phyloP scores from a whole-genome alignment of 2,113 vertebrate genomes.

The Tupaia chinensis region DNA sequence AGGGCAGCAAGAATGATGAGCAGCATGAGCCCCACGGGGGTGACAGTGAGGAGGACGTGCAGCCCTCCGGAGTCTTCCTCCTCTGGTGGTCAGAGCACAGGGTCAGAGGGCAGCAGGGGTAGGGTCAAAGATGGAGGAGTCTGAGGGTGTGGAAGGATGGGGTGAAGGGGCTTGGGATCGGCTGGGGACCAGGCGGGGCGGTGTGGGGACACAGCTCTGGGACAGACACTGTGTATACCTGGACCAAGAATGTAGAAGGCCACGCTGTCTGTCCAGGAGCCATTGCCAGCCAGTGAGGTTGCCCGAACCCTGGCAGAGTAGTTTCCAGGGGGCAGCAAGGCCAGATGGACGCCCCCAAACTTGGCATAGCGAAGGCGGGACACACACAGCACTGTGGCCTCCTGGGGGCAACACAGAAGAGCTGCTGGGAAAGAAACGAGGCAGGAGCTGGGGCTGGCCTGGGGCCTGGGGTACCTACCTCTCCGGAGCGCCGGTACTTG shows the following conservation, averaged over 20 bases:
- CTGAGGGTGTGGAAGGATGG: not conserved
- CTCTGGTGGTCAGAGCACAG: slow-evolving; percentile 61
- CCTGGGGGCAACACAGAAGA: slow-evolving; percentile 75
- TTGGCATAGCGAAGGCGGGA: slow-evolving; percentile 89
- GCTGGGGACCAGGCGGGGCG: not conserved
- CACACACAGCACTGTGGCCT: slow-evolving; percentile 88
- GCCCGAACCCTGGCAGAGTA: slow-evolving; percentile 89
- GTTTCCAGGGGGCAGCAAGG: slow-evolving; percentile 88
- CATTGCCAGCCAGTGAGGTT: slow-evolving; percentile 89
- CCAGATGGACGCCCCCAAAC: slow-evolving; percentile 86
- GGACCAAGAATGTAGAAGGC: slow-evolving; percentile 88
- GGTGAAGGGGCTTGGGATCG: not conserved
- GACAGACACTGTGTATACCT: slow-evolving; percentile 61
- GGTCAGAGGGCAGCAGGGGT: accelerated
- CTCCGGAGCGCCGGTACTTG: slow-evolving; percentile 88
- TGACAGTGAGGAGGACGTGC: slow-evolving; percentile 84
- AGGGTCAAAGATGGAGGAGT: not conserved
- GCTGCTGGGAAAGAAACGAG: not conserved
- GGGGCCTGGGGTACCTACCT: slow-evolving; percentile 80
- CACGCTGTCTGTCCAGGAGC: slow-evolving; percentile 88
- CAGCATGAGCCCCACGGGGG: slow-evolving; percentile 86
- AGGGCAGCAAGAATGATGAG: slow-evolving; percentile 83
- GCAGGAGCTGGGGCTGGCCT: accelerated
- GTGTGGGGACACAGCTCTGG: not conserved
- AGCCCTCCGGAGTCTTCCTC: slow-evolving; percentile 86